phyloP scores from a whole-genome alignment of 2,113 vertebrate genomes.

The Empidonax alnorum region DNA sequence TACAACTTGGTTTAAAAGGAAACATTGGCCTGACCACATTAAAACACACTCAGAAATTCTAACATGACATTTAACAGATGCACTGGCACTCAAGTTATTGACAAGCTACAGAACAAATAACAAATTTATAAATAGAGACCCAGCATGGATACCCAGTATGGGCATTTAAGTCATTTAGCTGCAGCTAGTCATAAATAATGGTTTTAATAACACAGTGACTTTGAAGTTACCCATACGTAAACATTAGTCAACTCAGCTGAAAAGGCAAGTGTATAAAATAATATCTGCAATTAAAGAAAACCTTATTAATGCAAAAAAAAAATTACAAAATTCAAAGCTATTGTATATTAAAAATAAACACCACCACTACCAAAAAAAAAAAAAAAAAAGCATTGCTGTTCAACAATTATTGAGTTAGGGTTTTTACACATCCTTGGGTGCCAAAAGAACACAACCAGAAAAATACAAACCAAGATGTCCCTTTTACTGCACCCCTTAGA shows the following conservation, averaged over 20 bases:
- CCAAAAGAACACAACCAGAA: background rate
- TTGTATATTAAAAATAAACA: background rate
- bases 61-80: constrained; percentile 29
- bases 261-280: background rate
- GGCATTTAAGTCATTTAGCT: background rate
- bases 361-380: background rate
- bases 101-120: constrained; percentile 53
- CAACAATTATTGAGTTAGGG: background rate
- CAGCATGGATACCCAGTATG: background rate
- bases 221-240: constrained; percentile 7
- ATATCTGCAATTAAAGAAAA: background rate
- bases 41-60: constrained; percentile 1
- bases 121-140: constrained; percentile 51
- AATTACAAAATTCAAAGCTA: background rate
- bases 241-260: background rate
- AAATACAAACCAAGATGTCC: background rate
- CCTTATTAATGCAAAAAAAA: background rate
- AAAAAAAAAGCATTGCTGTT: background rate
- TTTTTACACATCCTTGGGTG: background rate
- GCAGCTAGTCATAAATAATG: constrained; percentile 13
- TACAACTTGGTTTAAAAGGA: background rate
- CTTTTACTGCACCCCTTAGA: background rate
- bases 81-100: constrained; percentile 18
- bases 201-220: background rate
- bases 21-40: background rate